Conservation (phyloP, 2,113 vertebrate genomes). For the Syrmaticus mikado region DNA sequence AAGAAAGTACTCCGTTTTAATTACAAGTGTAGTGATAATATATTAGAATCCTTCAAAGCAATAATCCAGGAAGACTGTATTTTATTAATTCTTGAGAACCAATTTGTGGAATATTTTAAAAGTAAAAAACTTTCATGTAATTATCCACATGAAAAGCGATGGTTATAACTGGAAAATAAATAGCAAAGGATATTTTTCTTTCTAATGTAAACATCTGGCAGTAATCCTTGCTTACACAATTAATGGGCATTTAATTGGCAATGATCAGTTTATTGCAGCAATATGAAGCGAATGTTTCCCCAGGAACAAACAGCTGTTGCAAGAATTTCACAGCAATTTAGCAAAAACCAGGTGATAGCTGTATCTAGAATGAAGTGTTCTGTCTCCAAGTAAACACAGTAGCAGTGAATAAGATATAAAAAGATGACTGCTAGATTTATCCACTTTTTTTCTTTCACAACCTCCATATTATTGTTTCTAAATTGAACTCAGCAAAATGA, state of each 20-base stretch:
- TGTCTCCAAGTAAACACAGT: constrained; percentile 50
- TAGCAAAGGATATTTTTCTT: constrained; percentile 90
- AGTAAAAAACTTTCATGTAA: constrained; percentile 51
- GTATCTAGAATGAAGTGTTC: constrained; percentile 75
- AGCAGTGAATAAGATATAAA: constrained; percentile 32
- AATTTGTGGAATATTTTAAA: constrained; percentile 56
- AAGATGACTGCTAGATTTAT: not conserved
- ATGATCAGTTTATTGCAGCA: constrained; percentile 97
- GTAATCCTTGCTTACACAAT: constrained; percentile 94
- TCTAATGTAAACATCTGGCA: constrained; percentile 96
- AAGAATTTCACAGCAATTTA: constrained; percentile 88
- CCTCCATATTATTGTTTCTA: constrained; percentile 11
- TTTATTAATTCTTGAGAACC: constrained; percentile 55
- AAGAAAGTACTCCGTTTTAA: not conserved
- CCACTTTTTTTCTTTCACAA: not conserved
- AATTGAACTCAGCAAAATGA: constrained; percentile 1
- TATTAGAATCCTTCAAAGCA: not conserved
- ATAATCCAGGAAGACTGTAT: not conserved
- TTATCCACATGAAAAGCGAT: constrained; percentile 67
- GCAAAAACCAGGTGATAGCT: constrained; percentile 85
- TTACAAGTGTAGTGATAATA: not conserved
- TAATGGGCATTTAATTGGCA: constrained; percentile 99
- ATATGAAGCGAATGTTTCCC: constrained; percentile 90
- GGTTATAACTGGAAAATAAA: constrained; percentile 82
- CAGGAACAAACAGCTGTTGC: constrained; percentile 94